Conservation (phyloP, 1,140 invertebrate species). For the Palaemon carinicauda region DNA sequence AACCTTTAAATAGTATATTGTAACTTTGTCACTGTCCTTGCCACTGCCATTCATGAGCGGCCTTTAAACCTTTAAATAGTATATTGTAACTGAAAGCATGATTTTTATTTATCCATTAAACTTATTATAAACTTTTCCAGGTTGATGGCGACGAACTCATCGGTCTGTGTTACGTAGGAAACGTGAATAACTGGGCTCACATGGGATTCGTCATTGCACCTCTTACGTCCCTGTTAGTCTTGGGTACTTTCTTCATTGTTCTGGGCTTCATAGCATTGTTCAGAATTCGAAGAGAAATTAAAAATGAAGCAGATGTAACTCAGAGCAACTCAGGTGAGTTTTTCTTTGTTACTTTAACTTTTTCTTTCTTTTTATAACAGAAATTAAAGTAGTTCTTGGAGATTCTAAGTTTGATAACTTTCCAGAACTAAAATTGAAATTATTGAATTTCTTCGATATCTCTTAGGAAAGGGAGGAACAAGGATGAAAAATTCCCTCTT, state of each 20-base stretch:
- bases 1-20: too few species aligned
- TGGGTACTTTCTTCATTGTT: slow-evolving; percentile 65
- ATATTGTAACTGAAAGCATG: slow-evolving; percentile 63
- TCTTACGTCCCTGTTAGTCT: slow-evolving; percentile 61
- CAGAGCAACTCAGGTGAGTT: slow-evolving; percentile 13
- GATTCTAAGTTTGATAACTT: too few species aligned
- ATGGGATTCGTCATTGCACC: slow-evolving; percentile 69
- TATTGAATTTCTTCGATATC: too few species aligned
- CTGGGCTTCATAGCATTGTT: slow-evolving; percentile 95
- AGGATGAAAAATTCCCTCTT: too few species aligned
- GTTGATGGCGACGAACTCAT: slow-evolving; percentile 83
- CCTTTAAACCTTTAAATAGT: too few species aligned
- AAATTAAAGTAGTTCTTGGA: too few species aligned
- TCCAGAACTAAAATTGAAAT: too few species aligned
- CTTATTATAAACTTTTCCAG: slow-evolving; percentile 58
- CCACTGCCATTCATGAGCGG: too few species aligned
- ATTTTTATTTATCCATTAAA: slow-evolving; percentile 59
- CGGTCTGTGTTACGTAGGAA: slow-evolving; percentile 95
- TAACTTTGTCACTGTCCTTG: too few species aligned
- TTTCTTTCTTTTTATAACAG: too few species aligned
- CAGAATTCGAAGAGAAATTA: slow-evolving; percentile 61
- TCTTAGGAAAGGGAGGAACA: too few species aligned
- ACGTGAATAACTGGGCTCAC: slow-evolving; percentile 87
- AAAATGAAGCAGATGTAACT: slow-evolving; percentile 26
- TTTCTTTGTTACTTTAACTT: too few species aligned